Evolutionary conservation across 2,888 invertebrate species (phyloP).

Genomic region (Eupsilia transversa): DNA sequence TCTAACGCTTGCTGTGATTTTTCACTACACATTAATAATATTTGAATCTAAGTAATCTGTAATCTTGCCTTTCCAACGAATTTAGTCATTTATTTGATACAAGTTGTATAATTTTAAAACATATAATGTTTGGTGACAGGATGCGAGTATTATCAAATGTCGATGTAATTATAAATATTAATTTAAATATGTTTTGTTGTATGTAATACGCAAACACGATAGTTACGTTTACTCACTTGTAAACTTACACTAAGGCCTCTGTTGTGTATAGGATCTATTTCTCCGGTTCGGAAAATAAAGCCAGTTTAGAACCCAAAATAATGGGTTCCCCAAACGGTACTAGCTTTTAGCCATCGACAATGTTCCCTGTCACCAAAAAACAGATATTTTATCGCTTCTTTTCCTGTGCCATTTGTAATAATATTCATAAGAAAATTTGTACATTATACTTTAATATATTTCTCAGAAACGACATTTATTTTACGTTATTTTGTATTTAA

Average conservation of each 20-base stretch:
- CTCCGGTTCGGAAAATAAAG: background rate
- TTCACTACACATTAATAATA: slow-evolving; percentile 69
- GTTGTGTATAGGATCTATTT: too few species aligned
- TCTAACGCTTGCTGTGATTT: slow-evolving; percentile 78
- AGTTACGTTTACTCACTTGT: too few species aligned
- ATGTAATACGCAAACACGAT: too few species aligned
- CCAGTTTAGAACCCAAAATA: background rate
- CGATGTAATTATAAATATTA: background rate
- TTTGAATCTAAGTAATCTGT: slow-evolving; percentile 63
- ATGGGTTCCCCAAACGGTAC: background rate
- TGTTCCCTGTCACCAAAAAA: slow-evolving; percentile 31
- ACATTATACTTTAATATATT: slow-evolving; percentile 63
- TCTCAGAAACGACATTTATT: slow-evolving; percentile 26
- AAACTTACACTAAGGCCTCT: too few species aligned
- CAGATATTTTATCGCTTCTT: slow-evolving; percentile 62
- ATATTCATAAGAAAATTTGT: slow-evolving; percentile 61
- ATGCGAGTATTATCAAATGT: background rate
- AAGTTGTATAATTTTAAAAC: slow-evolving; percentile 67
- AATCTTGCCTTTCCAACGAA: slow-evolving; percentile 87
- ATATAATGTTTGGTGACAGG: slow-evolving; percentile 27
- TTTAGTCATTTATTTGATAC: slow-evolving; percentile 77
- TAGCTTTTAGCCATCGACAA: background rate
- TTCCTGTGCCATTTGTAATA: slow-evolving; percentile 76
- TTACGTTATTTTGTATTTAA: slow-evolving; percentile 55
- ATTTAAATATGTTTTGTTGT: background rate